Evolutionary conservation across 2,888 invertebrate species (phyloP).

Genomic region (Synergus laeviventris): DNA sequence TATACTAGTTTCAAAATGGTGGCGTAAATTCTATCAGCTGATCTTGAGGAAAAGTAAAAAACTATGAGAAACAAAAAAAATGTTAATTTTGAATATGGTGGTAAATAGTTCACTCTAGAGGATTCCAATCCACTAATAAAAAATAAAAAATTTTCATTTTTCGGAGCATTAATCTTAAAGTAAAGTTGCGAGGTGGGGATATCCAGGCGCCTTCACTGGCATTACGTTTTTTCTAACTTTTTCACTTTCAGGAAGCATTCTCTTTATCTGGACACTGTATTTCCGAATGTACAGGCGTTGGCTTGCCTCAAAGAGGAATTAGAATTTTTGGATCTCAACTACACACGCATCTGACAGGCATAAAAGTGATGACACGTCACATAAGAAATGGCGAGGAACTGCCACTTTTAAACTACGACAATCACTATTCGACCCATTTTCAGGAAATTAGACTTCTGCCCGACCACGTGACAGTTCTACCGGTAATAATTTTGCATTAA

Average conservation of each 20-base stretch:
- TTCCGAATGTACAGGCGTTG: constrained; percentile 93
- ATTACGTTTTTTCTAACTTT: background rate
- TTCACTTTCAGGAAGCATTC: constrained; percentile 79
- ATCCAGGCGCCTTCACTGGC: background rate
- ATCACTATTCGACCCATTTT: constrained; percentile 98
- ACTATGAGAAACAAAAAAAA: background rate
- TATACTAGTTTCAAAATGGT: constrained; percentile 1
- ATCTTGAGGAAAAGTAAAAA: background rate
- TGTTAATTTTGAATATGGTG: background rate
- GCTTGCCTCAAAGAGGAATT: constrained; percentile 89
- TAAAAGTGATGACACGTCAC: constrained; percentile 90
- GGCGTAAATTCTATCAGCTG: background rate
- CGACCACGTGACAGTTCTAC: constrained; percentile 86
- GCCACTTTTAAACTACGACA: constrained; percentile 90
- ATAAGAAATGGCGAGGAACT: constrained; percentile 89
- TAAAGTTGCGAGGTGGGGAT: constrained; percentile 5
- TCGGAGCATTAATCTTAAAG: background rate
- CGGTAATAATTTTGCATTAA: constrained; percentile 80
- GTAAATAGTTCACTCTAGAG: constrained; percentile 4
- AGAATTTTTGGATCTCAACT: constrained; percentile 96
- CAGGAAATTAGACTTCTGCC: constrained; percentile 95
- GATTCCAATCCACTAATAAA: background rate
- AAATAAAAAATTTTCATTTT: background rate
- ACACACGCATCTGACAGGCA: constrained; percentile 96
- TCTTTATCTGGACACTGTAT: constrained; percentile 93